Conservation (phyloP, 2,888 invertebrate species). For the Troglohyphantes excavatus region DNA sequence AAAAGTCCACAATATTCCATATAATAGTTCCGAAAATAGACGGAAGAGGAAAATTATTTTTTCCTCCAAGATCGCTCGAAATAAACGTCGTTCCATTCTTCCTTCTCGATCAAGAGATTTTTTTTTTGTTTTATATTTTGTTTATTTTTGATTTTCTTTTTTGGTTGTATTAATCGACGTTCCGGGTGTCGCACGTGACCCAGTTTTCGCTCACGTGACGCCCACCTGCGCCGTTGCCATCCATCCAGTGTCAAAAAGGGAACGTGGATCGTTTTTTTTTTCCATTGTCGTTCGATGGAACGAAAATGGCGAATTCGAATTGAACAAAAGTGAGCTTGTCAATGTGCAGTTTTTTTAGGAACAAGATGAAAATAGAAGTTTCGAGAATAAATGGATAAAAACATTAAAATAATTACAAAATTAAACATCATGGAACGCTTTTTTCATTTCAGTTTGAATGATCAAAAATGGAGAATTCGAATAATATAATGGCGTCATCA, state of each 20-base stretch:
- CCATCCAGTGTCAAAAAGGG: constrained; percentile 17
- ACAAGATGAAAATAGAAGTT: too few species aligned
- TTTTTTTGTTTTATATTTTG: constrained; percentile 41
- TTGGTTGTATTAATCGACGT: constrained; percentile 58
- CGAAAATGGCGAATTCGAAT: constrained; percentile 12
- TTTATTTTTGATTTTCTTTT: constrained; percentile 30
- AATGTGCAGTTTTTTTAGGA: too few species aligned
- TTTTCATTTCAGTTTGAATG: too few species aligned
- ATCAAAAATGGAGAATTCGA: too few species aligned
- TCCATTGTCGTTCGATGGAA: constrained; percentile 18
- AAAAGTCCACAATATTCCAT: constrained; percentile 71
- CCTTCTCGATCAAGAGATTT: constrained; percentile 57
- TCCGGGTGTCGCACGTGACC: constrained; percentile 75
- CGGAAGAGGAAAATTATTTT: constrained; percentile 72
- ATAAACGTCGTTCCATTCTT: constrained; percentile 68
- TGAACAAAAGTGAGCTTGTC: too few species aligned
- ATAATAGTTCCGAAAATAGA: constrained; percentile 66
- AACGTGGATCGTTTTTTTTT: constrained; percentile 2
- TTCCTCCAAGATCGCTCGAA: constrained; percentile 77
- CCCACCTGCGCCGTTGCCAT: constrained; percentile 51
- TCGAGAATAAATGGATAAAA: too few species aligned
- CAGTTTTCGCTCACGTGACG: constrained; percentile 70
- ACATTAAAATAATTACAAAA: too few species aligned
- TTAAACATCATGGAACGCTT: too few species aligned
- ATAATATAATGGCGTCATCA: too few species aligned